A percentile compares a stretch with the other conserved stretches of the same genome.
Evolutionary conservation across 2,888 invertebrate species (phyloP).

Genomic region (Clivina fossor): DNA sequence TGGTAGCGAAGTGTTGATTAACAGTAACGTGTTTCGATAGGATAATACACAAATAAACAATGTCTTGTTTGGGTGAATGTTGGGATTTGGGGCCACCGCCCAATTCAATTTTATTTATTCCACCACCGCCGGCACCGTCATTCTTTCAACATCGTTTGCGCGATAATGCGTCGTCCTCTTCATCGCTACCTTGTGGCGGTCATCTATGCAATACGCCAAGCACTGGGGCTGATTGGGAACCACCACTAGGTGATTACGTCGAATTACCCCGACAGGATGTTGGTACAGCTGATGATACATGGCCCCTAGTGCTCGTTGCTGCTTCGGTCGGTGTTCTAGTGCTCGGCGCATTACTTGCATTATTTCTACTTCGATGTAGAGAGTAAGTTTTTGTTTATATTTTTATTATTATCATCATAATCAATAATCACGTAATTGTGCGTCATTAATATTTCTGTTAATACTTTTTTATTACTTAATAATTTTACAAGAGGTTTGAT

Average conservation of each 20-base stretch:
- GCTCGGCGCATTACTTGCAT: slow-evolving; percentile 74
- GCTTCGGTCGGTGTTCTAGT: slow-evolving; percentile 79
- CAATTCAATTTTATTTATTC: slow-evolving; percentile 78
- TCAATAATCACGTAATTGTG: too few relatives aligned
- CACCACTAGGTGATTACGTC: slow-evolving; percentile 64
- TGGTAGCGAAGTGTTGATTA: slow-evolving; percentile 1
- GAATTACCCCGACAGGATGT: slow-evolving; percentile 72
- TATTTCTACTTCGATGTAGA: slow-evolving; percentile 79
- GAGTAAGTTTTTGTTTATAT: slow-evolving; percentile 64
- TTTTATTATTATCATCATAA: too few relatives aligned
- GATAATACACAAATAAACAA: slow-evolving; percentile 49
- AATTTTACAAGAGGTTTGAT: too few relatives aligned
- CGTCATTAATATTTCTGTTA: too few relatives aligned
- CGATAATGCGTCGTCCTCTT: slow-evolving; percentile 64
- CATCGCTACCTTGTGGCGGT: slow-evolving; percentile 53
- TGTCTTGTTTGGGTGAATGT: slow-evolving; percentile 62
- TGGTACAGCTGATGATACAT: slow-evolving; percentile 74
- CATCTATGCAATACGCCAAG: slow-evolving; percentile 26
- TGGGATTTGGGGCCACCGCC: slow-evolving; percentile 76
- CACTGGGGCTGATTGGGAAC: slow-evolving; percentile 54
- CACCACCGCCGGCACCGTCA: slow-evolving; percentile 81
- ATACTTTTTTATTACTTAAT: too few relatives aligned
- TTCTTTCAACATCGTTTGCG: slow-evolving; percentile 62
- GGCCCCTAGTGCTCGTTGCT: slow-evolving; percentile 78
- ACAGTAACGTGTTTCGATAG: not conserved